Conservation (phyloP, 2,888 invertebrate genomes). For the Synergus gifuensis region DNA sequence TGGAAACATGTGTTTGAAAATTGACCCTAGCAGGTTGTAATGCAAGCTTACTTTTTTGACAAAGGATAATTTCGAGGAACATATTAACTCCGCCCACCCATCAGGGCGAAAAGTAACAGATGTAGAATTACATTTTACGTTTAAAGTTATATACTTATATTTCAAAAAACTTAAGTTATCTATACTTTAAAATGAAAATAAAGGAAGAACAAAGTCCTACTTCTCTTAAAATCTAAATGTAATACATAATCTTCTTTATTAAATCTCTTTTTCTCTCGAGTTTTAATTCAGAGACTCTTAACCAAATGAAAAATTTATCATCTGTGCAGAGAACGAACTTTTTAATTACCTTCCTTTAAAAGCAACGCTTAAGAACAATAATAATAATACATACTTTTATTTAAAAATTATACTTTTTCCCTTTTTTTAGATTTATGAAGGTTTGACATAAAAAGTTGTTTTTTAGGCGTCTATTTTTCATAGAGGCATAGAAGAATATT, state of each 20-base stretch:
- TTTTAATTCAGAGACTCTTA: not conserved
- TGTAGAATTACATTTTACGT: conserved; percentile 15
- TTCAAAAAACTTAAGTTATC: not conserved
- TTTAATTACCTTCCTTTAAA: not conserved
- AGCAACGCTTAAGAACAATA: too few relatives aligned
- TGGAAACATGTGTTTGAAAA: conserved; percentile 22
- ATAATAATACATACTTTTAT: too few relatives aligned
- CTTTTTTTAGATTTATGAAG: not conserved
- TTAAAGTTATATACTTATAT: not conserved
- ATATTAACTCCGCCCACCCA: not conserved
- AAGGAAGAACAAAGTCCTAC: too few relatives aligned
- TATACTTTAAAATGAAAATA: not conserved
- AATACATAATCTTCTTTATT: not conserved
- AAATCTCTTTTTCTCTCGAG: not conserved
- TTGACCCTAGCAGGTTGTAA: conserved; percentile 7
- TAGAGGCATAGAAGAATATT: not conserved
- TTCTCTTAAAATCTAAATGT: not conserved
- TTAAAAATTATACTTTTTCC: too few relatives aligned
- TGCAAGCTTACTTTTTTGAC: not conserved
- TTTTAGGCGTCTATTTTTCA: not conserved
- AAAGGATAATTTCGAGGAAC: conserved; percentile 23
- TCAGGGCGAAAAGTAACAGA: not conserved
- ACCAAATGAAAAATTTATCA: not conserved
- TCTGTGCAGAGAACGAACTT: not conserved
- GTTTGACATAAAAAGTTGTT: not conserved